A percentile compares a stretch with the other conserved stretches of the same genome.
Evolutionary conservation across 2,888 invertebrate genomes (phyloP).

Genomic region (Bursaphelenchus okinawaensis): DNA sequence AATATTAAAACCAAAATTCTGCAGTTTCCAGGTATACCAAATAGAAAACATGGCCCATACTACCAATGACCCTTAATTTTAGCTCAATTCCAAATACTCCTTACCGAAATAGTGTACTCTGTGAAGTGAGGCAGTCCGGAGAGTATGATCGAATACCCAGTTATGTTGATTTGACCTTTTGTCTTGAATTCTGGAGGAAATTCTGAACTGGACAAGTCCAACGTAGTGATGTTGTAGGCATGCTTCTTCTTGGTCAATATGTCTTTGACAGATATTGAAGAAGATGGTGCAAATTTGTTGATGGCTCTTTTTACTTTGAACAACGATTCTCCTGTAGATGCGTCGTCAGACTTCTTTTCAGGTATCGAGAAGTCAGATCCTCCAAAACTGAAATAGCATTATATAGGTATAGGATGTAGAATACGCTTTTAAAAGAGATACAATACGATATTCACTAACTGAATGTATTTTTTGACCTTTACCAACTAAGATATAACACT

Average conservation of each 20-base stretch:
- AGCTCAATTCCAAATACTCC: neutral
- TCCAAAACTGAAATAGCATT: neutral
- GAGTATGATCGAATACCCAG: conserved; percentile 26
- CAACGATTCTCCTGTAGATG: neutral
- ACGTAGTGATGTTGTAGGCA: conserved; percentile 9
- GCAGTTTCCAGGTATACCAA: no score
- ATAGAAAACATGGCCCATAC: no score
- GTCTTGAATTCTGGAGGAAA: conserved; percentile 4
- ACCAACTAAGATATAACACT: no score
- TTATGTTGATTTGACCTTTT: conserved; percentile 19
- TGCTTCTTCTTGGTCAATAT: neutral
- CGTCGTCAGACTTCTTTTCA: neutral
- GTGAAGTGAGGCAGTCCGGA: conserved; percentile 42
- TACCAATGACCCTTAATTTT: no score
- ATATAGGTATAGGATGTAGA: no score
- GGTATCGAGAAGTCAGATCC: neutral
- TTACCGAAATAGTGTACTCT: conserved; percentile 35
- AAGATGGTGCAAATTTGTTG: neutral
- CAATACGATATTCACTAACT: no score
- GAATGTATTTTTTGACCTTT: no score
- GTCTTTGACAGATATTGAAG: neutral
- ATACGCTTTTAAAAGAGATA: no score
- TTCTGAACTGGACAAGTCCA: conserved; percentile 3
- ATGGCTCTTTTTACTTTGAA: neutral
- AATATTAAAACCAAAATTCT: neutral